phyloP scores from a whole-genome alignment of 2,797 vertebrate species.

The Rhynchotus rufescens region DNA sequence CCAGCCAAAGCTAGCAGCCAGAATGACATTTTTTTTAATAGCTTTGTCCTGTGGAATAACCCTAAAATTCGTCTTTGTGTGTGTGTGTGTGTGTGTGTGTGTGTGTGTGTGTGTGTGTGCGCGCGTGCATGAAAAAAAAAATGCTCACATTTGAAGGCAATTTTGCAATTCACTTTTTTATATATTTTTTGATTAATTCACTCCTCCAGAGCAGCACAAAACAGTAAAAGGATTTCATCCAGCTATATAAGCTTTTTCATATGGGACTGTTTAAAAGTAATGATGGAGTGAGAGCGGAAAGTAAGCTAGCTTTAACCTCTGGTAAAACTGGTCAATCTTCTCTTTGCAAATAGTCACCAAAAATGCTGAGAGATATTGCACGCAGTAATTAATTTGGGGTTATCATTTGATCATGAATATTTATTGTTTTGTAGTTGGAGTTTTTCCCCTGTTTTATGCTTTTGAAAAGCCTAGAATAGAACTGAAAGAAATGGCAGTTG shows the following conservation, averaged over 20 bases:
- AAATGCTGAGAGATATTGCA: background rate
- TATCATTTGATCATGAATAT: background rate
- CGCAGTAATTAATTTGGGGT: constrained; percentile 34
- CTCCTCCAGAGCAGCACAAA: constrained; percentile 26
- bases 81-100: too few species aligned
- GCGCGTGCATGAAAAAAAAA: background rate
- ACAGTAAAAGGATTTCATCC: constrained; percentile 40
- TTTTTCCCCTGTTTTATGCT: background rate
- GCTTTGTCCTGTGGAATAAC: background rate
- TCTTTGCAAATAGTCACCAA: background rate
- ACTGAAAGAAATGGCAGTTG: background rate
- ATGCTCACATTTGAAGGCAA: constrained; percentile 8
- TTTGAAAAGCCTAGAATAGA: background rate
- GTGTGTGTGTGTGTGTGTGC: background rate
- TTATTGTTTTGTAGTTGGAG: background rate
- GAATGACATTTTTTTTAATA: background rate
- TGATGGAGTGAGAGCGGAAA: constrained; percentile 47
- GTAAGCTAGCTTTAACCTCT: constrained; percentile 37
- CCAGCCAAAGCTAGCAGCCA: background rate
- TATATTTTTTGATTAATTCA: constrained; percentile 53
- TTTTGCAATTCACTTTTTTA: constrained; percentile 30
- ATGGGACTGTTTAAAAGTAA: constrained; percentile 67
- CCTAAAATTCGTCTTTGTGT: constrained; percentile 10
- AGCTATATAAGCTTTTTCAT: constrained; percentile 60
- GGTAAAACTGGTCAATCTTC: constrained; percentile 40